These are phyloP conservation scores for Cephus runcator DNA, from an alignment of 2,888 invertebrate genomes.

Conservation along the genomic window DNA sequence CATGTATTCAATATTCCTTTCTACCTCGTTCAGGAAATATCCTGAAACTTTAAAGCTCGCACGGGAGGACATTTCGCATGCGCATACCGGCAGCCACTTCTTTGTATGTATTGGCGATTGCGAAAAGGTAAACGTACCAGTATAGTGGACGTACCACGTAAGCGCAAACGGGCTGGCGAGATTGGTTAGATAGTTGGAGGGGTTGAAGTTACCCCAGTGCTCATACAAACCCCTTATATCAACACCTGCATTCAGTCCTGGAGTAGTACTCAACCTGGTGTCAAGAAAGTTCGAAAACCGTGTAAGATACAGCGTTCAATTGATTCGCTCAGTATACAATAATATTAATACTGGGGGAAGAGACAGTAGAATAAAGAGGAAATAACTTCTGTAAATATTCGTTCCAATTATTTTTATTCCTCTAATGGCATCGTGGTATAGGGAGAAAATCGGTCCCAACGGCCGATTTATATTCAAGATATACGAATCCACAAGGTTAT, in stretches of 20 bases:
- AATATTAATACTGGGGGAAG: neutral
- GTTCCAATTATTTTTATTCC: neutral
- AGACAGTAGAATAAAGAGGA: neutral
- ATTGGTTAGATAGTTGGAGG: conserved; percentile 16
- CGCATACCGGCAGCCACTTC: neutral
- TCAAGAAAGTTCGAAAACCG: neutral
- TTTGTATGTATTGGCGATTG: neutral
- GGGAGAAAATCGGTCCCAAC: neutral
- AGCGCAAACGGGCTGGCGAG: conserved; percentile 21
- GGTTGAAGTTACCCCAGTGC: conserved; percentile 35
- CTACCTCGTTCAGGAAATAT: neutral
- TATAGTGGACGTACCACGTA: conserved; percentile 7
- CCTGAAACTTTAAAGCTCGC: neutral
- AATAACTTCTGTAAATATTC: neutral
- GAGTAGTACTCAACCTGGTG: conserved; percentile 23
- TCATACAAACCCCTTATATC: conserved; percentile 19
- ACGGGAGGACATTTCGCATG: neutral
- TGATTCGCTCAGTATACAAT: neutral
- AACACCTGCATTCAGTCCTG: conserved; percentile 35
- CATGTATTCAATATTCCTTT: neutral
- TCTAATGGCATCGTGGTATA: neutral
- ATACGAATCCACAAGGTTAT: neutral
- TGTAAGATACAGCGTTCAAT: conserved; percentile 15
- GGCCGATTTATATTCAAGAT: neutral
- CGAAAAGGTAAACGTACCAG: conserved; percentile 16